These are phyloP conservation scores for Drosophila equinoxialis DNA, from an alignment of 1,140 invertebrate genomes.

Conservation along the genomic window DNA sequence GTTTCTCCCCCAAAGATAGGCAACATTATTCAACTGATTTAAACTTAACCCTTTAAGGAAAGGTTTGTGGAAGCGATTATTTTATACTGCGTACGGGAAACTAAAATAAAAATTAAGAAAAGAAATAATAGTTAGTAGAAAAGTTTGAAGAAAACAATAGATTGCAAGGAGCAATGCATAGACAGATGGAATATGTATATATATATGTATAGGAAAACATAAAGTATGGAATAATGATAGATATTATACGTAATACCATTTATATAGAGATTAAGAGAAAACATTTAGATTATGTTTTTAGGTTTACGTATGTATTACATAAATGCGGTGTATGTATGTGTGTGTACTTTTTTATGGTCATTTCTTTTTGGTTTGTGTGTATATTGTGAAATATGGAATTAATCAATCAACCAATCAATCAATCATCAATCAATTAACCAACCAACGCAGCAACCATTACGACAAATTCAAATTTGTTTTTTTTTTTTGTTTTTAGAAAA, in stretches of 20 bases:
- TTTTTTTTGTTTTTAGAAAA: constrained; percentile 64
- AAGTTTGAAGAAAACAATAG: not conserved
- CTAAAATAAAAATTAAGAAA: not conserved
- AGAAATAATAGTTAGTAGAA: not conserved
- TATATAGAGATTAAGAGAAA: constrained; percentile 37
- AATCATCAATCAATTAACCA: constrained; percentile 78
- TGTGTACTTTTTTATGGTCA: constrained; percentile 32
- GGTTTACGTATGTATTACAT: constrained; percentile 37
- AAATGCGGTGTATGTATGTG: constrained; percentile 46
- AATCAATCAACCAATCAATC: constrained; percentile 73
- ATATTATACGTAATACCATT: constrained; percentile 4
- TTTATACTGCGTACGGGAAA: constrained; percentile 15
- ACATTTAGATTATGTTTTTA: constrained; percentile 67
- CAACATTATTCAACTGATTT: not conserved
- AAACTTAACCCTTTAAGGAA: not conserved
- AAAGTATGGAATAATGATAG: constrained; percentile 4
- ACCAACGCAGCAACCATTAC: constrained; percentile 83
- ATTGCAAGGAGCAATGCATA: not conserved
- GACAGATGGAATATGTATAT: not conserved
- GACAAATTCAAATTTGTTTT: constrained; percentile 80
- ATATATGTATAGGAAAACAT: not conserved
- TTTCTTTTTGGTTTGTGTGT: constrained; percentile 41
- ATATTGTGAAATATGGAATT: constrained; percentile 66
- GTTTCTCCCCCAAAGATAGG: no score
- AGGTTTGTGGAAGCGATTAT: not conserved